Percentiles rank a stretch among this genome's conserved stretches.
Evolutionary conservation across 2,113 vertebrate genomes (phyloP).

Genomic region (Strigops habroptila): DNA sequence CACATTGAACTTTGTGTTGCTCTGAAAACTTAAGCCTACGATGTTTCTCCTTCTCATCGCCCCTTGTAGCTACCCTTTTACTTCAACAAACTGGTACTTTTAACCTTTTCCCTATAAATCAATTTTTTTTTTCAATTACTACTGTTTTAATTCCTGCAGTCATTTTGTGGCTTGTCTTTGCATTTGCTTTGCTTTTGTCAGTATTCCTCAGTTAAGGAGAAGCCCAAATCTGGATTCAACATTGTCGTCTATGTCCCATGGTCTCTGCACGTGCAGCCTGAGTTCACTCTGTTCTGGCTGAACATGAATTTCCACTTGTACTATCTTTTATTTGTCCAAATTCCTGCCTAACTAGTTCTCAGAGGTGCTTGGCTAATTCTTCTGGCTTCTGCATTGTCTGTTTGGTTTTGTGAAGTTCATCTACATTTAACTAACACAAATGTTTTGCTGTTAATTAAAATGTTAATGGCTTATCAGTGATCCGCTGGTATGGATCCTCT

Average conservation of each 20-base stretch:
- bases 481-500: background rate
- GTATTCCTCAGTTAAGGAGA: background rate
- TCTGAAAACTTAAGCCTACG: background rate
- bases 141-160: background rate
- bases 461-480: background rate
- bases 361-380: background rate
- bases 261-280: background rate
- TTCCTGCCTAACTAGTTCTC: background rate
- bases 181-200: background rate
- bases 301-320: background rate
- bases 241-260: accelerated
- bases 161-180: background rate
- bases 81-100: background rate
- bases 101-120: background rate
- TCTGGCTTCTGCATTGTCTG: background rate
- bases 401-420: background rate
- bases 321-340: background rate
- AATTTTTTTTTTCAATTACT: background rate
- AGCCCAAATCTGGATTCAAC: background rate
- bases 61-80: background rate
- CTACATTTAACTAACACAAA: background rate
- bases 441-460: background rate
- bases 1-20: background rate
- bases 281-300: background rate
- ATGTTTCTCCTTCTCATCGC: background rate